Conservation (phyloP, 2,888 invertebrate genomes). For the Euzetes globulus region DNA sequence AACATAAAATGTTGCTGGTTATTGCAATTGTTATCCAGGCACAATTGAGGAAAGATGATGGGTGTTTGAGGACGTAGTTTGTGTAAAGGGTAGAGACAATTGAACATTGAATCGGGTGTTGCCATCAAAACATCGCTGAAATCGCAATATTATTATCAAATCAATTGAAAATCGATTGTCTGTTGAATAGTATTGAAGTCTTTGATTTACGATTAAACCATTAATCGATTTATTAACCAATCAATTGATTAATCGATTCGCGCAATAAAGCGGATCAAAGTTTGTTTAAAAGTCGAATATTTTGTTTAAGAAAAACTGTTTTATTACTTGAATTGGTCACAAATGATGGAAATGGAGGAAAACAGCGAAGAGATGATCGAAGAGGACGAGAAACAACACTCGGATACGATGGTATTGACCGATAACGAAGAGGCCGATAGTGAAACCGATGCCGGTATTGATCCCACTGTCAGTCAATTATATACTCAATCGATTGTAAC, state of each 20-base stretch:
- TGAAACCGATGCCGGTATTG: conserved; percentile 1
- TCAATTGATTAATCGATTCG: neutral
- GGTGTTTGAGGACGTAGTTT: no score
- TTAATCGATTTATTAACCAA: neutral
- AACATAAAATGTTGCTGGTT: no score
- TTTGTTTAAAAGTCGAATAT: neutral
- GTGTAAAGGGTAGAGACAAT: no score
- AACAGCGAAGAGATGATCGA: neutral
- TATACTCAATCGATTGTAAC: neutral
- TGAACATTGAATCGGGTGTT: conserved; percentile 17
- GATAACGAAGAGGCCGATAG: neutral
- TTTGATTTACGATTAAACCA: neutral
- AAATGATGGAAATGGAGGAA: conserved; percentile 22
- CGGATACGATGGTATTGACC: neutral
- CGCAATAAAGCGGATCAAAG: no score
- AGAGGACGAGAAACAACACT: conserved; percentile 1
- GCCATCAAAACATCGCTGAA: neutral
- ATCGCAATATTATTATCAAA: neutral
- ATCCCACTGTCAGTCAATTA: neutral
- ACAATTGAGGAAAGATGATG: no score
- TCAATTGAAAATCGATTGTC: conserved; percentile 26
- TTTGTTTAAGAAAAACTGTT: no score
- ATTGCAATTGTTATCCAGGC: no score
- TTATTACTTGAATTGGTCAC: neutral
- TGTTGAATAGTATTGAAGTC: neutral